Conservation (phyloP, 2,888 invertebrate species). For the Diaphora mendica region DNA sequence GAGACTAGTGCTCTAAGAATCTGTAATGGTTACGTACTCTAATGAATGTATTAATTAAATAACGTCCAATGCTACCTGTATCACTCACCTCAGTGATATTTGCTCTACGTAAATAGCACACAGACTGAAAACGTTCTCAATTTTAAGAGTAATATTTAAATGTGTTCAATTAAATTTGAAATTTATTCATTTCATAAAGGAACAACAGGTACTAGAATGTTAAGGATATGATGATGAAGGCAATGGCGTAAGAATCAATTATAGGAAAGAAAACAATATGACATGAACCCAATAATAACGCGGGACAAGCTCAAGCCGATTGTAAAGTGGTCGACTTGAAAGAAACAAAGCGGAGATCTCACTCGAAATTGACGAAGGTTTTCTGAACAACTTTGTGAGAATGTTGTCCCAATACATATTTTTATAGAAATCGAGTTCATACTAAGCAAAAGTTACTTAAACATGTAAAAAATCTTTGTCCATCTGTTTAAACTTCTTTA, state of each 20-base stretch:
- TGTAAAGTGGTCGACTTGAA: background rate
- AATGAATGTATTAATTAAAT: too few relatives aligned
- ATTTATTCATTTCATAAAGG: background rate
- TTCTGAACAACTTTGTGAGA: too few relatives aligned
- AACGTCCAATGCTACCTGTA: too few relatives aligned
- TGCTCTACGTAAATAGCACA: background rate
- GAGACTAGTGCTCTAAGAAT: too few relatives aligned
- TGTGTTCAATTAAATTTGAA: background rate
- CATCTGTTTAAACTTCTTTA: too few relatives aligned
- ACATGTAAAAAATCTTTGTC: too few relatives aligned
- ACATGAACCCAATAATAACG: background rate
- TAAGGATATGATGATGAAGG: background rate
- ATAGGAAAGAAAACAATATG: background rate
- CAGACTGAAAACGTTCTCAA: background rate
- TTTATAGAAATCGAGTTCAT: too few relatives aligned
- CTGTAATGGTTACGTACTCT: too few relatives aligned
- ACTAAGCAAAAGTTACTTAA: too few relatives aligned
- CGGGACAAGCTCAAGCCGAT: background rate
- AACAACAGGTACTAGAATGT: background rate
- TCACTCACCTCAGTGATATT: too few relatives aligned
- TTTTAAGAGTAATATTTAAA: background rate
- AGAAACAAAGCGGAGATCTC: background rate
- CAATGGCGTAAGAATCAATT: background rate
- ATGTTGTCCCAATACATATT: background rate
- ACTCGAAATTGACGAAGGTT: background rate